These are phyloP conservation scores for Rhizomys pruinosus DNA, from an alignment of 2,113 vertebrate species.

Conservation along the genomic window DNA sequence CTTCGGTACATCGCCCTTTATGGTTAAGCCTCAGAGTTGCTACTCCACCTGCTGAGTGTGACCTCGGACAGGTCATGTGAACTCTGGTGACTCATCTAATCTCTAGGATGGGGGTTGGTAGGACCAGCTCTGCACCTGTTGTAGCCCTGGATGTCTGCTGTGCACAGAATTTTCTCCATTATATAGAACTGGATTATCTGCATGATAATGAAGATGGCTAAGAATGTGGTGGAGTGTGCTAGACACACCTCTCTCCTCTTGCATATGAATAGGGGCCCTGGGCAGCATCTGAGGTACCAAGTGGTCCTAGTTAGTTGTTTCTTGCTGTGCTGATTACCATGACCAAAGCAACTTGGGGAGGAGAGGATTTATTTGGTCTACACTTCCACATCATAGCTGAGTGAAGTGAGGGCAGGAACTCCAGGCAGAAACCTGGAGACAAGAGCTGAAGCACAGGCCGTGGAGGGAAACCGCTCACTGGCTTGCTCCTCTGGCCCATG, in stretches of 20 bases:
- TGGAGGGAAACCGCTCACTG: too few species aligned
- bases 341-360: too few species aligned
- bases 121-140: accelerated
- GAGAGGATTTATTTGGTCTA: too few species aligned
- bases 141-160: accelerated
- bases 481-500: too few species aligned
- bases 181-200: not conserved
- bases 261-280: accelerated
- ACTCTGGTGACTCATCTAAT: accelerated
- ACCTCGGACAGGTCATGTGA: not conserved
- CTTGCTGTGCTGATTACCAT: too few species aligned
- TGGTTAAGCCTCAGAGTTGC: accelerated
- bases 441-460: too few species aligned
- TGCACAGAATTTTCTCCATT: accelerated
- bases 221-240: accelerated
- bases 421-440: too few species aligned
- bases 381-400: too few species aligned
- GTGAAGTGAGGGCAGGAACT: too few species aligned
- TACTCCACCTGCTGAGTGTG: not conserved
- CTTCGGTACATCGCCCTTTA: accelerated
- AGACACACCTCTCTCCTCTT: not conserved
- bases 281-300: not conserved
- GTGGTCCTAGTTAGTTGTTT: too few species aligned
- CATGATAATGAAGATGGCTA: accelerated
- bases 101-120: not conserved